Conservation (phyloP, 2,888 invertebrate genomes). For the Scaeva pyrastri region DNA sequence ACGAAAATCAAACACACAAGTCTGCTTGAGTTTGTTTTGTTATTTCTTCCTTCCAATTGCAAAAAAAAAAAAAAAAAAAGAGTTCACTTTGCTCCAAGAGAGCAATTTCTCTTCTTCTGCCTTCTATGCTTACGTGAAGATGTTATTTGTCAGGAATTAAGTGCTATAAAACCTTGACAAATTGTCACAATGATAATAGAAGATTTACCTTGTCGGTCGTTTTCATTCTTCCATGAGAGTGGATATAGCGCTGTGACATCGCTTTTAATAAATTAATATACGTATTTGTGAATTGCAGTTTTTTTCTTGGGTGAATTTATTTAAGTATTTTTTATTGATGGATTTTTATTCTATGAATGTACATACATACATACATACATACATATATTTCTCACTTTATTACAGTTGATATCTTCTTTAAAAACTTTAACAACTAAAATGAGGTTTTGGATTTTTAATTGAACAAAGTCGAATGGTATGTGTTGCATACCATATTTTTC, state of each 20-base stretch:
- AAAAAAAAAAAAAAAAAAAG: not conserved
- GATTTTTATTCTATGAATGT: too few relatives aligned
- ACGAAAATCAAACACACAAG: not conserved
- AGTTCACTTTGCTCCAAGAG: not conserved
- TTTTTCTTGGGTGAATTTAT: not conserved
- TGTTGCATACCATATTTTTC: too few relatives aligned
- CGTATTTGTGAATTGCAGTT: not conserved
- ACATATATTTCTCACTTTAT: too few relatives aligned
- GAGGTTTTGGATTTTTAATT: too few relatives aligned
- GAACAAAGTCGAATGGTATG: too few relatives aligned
- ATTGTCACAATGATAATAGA: not conserved
- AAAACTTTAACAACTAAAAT: too few relatives aligned
- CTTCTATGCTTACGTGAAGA: not conserved
- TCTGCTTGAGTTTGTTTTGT: not conserved
- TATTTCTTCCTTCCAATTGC: not conserved
- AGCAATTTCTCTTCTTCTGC: not conserved
- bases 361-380: too few relatives aligned
- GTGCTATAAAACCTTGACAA: constrained; percentile 7
- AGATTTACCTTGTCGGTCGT: not conserved
- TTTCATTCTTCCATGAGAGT: not conserved
- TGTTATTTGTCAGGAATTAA: constrained; percentile 5
- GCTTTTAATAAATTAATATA: not conserved
- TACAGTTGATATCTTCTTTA: too few relatives aligned
- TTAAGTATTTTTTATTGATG: not conserved
- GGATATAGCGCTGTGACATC: not conserved